These are phyloP conservation scores for Anthoscopus minutus DNA, from an alignment of 2,113 vertebrate species.

Conservation along the genomic window DNA sequence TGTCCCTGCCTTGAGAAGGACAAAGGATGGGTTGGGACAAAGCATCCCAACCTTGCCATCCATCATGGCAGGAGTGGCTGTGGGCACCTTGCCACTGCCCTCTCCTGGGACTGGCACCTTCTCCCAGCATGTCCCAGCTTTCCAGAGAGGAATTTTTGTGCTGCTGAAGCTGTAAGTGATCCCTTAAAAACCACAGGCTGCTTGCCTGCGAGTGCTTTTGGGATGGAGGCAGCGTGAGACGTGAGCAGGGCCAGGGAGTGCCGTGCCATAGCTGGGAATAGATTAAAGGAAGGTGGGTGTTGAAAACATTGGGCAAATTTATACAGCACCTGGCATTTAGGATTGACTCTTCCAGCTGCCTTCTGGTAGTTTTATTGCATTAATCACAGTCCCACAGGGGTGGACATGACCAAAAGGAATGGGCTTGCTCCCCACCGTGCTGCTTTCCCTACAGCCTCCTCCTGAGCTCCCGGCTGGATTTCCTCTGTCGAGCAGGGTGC, in stretches of 20 bases:
- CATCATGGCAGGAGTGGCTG: background rate
- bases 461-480: background rate
- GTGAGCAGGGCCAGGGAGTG: background rate
- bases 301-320: background rate
- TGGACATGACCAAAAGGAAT: background rate
- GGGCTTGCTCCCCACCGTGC: rapidly evolving
- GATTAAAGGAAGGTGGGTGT: background rate
- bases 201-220: background rate
- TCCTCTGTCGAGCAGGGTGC: background rate
- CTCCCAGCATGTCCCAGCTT: background rate
- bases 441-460: background rate
- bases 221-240: background rate
- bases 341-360: background rate
- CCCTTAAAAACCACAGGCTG: background rate
- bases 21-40: background rate
- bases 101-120: background rate
- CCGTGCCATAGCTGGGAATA: rapidly evolving
- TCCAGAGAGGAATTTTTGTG: background rate
- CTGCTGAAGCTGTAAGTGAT: background rate
- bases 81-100: background rate
- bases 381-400: rapidly evolving
- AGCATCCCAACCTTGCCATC: background rate
- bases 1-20: background rate
- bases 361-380: background rate
- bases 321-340: background rate